phyloP scores from a whole-genome alignment of 2,113 vertebrate species.

The Leucosticte australis region DNA sequence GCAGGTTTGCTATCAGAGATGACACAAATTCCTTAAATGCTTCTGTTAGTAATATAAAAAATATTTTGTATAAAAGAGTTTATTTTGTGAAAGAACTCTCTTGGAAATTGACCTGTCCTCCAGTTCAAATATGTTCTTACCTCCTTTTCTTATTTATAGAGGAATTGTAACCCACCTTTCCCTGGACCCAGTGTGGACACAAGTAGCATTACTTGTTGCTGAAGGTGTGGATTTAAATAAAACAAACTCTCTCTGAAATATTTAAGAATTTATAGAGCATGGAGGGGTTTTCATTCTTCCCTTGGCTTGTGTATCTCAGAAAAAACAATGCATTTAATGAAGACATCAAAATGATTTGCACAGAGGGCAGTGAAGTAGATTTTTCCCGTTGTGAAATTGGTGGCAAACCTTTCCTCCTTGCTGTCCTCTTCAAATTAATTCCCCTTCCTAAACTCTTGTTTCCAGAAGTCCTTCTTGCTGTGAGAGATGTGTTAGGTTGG shows the following conservation, averaged over 20 bases:
- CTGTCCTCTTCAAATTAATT: not conserved
- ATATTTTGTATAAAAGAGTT: not conserved
- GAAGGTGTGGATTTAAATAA: not conserved
- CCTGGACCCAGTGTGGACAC: slow-evolving; percentile 2
- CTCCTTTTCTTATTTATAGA: not conserved
- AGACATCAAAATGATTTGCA: not conserved
- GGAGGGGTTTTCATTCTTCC: not conserved
- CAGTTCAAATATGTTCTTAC: not conserved
- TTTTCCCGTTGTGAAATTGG: not conserved
- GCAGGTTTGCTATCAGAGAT: not conserved
- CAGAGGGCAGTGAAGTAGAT: not conserved
- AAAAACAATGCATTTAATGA: not conserved
- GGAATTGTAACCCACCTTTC: not conserved
- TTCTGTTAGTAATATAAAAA: not conserved
- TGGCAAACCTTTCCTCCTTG: not conserved
- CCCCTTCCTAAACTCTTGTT: not conserved
- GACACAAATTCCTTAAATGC: not conserved
- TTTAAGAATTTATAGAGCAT: not conserved
- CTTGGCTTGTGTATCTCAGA: not conserved
- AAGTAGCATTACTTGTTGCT: not conserved
- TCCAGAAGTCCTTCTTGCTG: not conserved
- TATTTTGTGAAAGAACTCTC: not conserved
- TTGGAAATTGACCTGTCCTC: not conserved
- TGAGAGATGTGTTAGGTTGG: not conserved
- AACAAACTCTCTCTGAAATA: not conserved